Percentiles rank a stretch among this genome's conserved stretches.
Evolutionary conservation across 2,113 vertebrate genomes (phyloP).

Genomic region (Turdus rufiventris): DNA sequence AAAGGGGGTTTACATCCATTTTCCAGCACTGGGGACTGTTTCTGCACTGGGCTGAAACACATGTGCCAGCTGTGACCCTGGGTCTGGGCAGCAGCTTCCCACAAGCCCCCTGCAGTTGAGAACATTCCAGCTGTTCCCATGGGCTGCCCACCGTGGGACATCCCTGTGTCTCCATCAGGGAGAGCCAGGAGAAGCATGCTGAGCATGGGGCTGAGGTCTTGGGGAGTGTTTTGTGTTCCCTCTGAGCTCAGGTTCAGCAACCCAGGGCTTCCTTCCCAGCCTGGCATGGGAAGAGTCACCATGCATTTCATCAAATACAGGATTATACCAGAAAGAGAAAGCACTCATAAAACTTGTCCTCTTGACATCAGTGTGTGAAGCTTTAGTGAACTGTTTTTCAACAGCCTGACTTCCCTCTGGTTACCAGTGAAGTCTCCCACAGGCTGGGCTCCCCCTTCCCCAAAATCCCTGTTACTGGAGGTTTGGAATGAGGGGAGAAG

Average conservation of each 20-base stretch:
- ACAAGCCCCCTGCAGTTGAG: fast-evolving
- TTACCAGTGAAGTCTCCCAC: neutral
- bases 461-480: neutral
- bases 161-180: neutral
- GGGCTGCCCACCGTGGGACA: neutral
- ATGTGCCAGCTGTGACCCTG: neutral
- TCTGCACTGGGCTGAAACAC: neutral
- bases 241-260: neutral
- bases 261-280: neutral
- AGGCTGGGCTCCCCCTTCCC: neutral
- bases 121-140: neutral
- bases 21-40: neutral
- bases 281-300: neutral
- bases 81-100: neutral
- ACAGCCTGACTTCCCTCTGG: neutral
- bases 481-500: neutral
- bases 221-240: neutral
- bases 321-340: neutral
- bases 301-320: neutral
- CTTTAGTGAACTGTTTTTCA: neutral
- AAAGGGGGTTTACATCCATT: neutral
- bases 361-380: conserved; percentile 12
- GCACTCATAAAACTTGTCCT: neutral
- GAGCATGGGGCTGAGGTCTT: fast-evolving
- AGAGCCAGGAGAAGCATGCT: neutral